Percentiles rank a stretch among this genome's conserved stretches.
Conservation (phyloP, 2,797 vertebrate species). For the Cyclura pinguis region DNA sequence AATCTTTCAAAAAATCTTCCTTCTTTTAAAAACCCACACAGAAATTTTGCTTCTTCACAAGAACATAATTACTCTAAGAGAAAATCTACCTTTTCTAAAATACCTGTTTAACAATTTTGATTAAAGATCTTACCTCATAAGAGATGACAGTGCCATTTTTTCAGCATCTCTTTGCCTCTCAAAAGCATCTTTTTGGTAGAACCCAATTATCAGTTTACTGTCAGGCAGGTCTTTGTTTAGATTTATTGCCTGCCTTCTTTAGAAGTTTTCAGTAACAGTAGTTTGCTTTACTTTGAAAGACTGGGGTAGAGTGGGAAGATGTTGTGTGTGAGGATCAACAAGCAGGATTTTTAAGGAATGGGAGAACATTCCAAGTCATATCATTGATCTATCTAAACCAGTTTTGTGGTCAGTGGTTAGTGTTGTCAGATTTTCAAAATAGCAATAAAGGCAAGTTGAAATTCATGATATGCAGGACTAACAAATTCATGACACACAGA, state of each 20-base stretch:
- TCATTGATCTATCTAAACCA: neutral
- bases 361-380: neutral
- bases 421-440: too few species aligned
- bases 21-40: constrained; percentile 2
- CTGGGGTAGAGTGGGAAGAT: neutral
- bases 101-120: neutral
- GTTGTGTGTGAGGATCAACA: neutral
- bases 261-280: neutral
- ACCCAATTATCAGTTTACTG: neutral
- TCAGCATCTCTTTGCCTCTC: too few species aligned
- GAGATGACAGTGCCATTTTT: neutral
- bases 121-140: neutral
- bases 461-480: too few species aligned
- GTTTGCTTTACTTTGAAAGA: neutral
- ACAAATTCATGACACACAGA: too few species aligned
- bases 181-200: neutral
- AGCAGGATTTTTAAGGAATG: neutral
- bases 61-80: neutral
- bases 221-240: neutral
- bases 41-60: constrained; percentile 22
- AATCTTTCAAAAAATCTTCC: neutral
- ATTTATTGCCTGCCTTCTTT: neutral
- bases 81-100: constrained; percentile 4
- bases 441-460: too few species aligned
- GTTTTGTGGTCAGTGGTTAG: too few species aligned